Evolutionary conservation across 1,140 invertebrate genomes (phyloP).

Genomic region (Brachionus asplanchnoidis): DNA sequence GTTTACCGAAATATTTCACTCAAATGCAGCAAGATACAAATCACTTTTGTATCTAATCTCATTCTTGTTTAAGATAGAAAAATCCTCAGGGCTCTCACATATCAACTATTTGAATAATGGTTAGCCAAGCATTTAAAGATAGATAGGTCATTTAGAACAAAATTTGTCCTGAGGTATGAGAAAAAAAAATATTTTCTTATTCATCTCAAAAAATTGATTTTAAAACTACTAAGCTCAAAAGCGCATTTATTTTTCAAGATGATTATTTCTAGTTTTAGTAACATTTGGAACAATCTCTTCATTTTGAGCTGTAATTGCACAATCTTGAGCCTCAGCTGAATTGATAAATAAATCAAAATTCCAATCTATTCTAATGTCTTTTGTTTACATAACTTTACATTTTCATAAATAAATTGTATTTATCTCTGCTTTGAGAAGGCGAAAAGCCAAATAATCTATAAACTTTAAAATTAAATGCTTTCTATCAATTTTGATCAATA

Average conservation of each 20-base stretch:
- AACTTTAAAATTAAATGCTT: neutral
- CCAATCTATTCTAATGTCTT: neutral
- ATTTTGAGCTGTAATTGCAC: neutral
- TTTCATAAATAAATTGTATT: neutral
- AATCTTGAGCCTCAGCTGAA: neutral
- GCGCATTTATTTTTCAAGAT: neutral
- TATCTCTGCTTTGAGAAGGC: neutral
- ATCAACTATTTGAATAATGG: neutral
- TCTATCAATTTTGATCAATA: neutral
- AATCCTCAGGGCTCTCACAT: neutral
- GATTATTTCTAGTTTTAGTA: neutral
- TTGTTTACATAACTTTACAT: neutral
- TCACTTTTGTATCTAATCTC: neutral
- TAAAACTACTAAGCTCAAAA: neutral
- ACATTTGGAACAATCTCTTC: neutral
- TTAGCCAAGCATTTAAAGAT: neutral
- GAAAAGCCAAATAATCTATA: neutral
- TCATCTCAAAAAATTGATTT: neutral
- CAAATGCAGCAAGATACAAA: neutral
- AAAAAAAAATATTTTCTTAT: neutral
- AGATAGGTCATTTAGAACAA: neutral
- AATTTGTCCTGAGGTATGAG: neutral
- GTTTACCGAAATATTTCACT: neutral
- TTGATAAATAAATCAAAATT: neutral
- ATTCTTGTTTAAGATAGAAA: neutral